Conservation (phyloP, 2,888 invertebrate genomes). For the Conus canariensis region DNA sequence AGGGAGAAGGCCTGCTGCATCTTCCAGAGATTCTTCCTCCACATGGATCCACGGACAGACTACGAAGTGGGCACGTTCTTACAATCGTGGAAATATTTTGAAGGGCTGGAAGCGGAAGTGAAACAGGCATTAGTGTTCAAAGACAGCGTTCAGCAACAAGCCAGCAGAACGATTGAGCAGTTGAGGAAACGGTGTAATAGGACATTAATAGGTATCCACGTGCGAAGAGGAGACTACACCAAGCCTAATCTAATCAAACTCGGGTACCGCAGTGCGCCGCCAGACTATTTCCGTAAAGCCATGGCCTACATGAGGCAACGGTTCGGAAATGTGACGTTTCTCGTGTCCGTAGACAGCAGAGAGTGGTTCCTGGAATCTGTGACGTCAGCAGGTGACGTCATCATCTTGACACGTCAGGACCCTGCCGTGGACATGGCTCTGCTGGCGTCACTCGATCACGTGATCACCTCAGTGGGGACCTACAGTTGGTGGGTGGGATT, state of each 20-base stretch:
- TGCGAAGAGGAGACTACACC: slow-evolving; percentile 23
- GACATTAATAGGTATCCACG: background rate
- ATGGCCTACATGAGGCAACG: slow-evolving; percentile 51
- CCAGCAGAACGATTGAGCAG: background rate
- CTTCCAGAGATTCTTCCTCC: background rate
- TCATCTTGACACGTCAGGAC: slow-evolving; percentile 27
- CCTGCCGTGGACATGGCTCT: slow-evolving; percentile 58
- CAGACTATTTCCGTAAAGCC: slow-evolving; percentile 54
- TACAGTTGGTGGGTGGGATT: slow-evolving; percentile 64
- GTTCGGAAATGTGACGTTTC: slow-evolving; percentile 53
- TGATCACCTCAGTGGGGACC: slow-evolving; percentile 62
- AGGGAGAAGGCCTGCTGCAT: background rate
- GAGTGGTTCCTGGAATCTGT: slow-evolving; percentile 54
- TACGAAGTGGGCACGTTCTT: background rate
- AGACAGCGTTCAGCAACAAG: background rate
- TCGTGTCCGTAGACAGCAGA: slow-evolving; percentile 56
- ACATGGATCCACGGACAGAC: background rate
- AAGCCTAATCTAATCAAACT: background rate
- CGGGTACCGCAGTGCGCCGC: slow-evolving; percentile 54
- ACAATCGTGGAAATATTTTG: slow-evolving; percentile 30
- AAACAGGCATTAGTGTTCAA: background rate
- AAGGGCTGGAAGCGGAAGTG: background rate
- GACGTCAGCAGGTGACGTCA: background rate
- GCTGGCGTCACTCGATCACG: slow-evolving; percentile 60
- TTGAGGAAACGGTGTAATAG: background rate